Percentiles rank a stretch among this genome's conserved stretches.
These are phyloP conservation scores for Lynx canadensis DNA, from an alignment of 2,113 vertebrate genomes.

Conservation along the genomic window DNA sequence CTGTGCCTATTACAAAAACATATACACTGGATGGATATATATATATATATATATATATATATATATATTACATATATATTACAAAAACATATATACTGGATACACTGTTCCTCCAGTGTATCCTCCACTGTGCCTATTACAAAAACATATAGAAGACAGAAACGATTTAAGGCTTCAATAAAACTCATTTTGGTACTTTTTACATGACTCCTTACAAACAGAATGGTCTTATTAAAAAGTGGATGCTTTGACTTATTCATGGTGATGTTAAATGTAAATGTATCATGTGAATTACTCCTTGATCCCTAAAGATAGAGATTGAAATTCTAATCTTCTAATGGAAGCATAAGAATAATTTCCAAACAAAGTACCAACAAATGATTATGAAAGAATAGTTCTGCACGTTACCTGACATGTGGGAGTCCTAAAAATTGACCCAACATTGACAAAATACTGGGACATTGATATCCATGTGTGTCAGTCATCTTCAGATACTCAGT, in stretches of 20 bases:
- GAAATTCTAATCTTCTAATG: neutral
- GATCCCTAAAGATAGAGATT: neutral
- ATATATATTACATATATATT: too few species aligned
- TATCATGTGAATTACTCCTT: neutral
- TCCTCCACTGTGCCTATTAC: neutral
- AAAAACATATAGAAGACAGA: neutral
- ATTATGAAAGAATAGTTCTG: neutral
- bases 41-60: too few species aligned
- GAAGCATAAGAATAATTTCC: neutral
- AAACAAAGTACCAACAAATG: neutral
- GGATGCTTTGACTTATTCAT: neutral
- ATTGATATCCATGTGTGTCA: neutral
- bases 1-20: too few species aligned
- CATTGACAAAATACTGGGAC: neutral
- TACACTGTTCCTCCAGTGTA: too few species aligned
- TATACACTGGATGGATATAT: too few species aligned
- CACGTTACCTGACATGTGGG: neutral
- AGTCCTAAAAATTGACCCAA: neutral
- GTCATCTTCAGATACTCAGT: neutral
- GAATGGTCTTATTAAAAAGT: neutral
- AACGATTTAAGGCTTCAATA: neutral
- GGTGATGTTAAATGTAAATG: neutral
- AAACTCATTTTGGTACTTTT: neutral
- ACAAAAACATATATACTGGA: too few species aligned
- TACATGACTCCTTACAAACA: neutral